Base-by-base conservation (phyloP, 2,797 vertebrate species). In the Acrossocheilus wenchowensis region DNA sequence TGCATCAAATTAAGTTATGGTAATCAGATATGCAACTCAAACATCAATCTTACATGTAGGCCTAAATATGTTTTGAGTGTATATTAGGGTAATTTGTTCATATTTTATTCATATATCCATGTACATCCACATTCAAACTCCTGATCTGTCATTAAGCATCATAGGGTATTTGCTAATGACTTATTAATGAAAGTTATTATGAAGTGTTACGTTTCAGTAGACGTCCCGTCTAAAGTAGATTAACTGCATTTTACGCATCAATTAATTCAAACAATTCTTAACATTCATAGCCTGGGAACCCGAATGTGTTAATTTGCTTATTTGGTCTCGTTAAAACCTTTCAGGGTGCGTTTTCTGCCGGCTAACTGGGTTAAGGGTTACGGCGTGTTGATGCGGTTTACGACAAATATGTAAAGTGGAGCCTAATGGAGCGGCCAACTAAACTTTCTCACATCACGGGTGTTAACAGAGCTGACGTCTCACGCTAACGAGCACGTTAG, bases 311-410 rank as follows among this genome's bases (percentile, higher is more conserved):
- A 60, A 78, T 78, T 78, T 72, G 71, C 54, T 60, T 39, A 87
- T 88, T 86, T 90, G 89, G 89, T 92, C 90, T 88, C 45, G 45
- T 81, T 81, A 68, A 81, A 81, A 30, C 43, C 41, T 34, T 64
- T 50, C 41, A 34, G 41, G 78, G 12, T 34, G n/a, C 0, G 26
- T 57, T 57, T 54, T 23, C 77, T 30, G n/a, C n/a, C 17, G 11
- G 74, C 11, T 34, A 50, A 23, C 43, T 26, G 64, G 30, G 19
- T 81, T 52, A 17, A 52, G 21, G 80, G 64, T 69, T 39, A 26
- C 26, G n/a, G n/a, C 26, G 7, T 26, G 57, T 26, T 26, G 64
- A 66, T 68, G 30, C 6, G 30, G 30, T 36, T 68, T 36, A 36
- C 43, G 19, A 4, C 79, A 81, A 39, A 36, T 19, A 36, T 6